Evolutionary conservation across 23 tunicate species (phyloP), one percentile per base, ranked within the genome.

Genomic region (Botrylloides violaceus): DNA sequence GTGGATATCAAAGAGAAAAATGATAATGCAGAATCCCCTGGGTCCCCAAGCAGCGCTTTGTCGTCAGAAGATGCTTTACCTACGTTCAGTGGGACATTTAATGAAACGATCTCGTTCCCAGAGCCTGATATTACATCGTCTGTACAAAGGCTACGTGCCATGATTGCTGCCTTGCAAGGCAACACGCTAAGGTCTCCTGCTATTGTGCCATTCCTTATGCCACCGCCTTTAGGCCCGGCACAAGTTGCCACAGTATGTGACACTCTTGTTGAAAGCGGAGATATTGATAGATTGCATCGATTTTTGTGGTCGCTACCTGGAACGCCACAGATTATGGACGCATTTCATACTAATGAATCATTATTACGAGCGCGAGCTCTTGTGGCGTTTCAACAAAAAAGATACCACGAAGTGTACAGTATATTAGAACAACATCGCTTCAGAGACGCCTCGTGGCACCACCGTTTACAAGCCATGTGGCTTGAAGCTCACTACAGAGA

Each of bases 251-350:
- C 75, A 1, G 95, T 93, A 6, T 93, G 98, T 66, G 93, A 76
- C 26, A 87, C 84, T 30, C 50, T 93, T n/a, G 95, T 77, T 49
- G 91, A 83, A 66, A 71, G 77, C 28, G 84, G 94, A 2, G 98
- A 93, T 39, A 61, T 86, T 28, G 98, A 93, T 49, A 74, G 98
- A 33, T 48, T 93, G 58, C 84, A 88, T 5, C 83, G 98, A 32
- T 93, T 93, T 66, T 64, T 93, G 33, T 93, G 98, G 98, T 86
- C 95, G 28, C 79, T 93, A 3, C 98, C 98, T 22, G 98, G 95
- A 0, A 63, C 65, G 2, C 98, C 98, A 0, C 61, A 35, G 25
- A 77, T 93, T 34, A 75, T 86, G 64, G 85, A 93, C 21, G 87
- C 93, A 19, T 73, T 93, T 1, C 75, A 88, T 65, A 86, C 79